A percentile compares a stretch with the other conserved stretches of the same genome.
Conservation (phyloP, 2,797 vertebrate genomes). For the Yasuhikotakia modesta region DNA sequence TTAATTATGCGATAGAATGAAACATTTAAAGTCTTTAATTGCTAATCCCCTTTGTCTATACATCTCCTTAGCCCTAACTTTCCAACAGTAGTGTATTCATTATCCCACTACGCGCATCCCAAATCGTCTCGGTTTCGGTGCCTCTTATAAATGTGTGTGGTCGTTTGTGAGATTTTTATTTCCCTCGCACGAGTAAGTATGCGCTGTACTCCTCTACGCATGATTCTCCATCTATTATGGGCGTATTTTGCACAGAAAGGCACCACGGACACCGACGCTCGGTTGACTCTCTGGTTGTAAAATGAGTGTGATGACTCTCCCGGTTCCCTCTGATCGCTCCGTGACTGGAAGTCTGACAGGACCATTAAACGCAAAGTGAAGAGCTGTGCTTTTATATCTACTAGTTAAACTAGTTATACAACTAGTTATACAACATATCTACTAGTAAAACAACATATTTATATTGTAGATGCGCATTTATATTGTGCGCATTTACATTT, state of each 20-base stretch:
- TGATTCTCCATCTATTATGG: conserved; percentile 24
- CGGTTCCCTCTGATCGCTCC: neutral
- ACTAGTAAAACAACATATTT: too few relatives aligned
- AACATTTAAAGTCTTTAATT: neutral
- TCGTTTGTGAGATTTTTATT: conserved; percentile 54
- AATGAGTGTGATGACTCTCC: conserved; percentile 25
- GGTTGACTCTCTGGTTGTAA: conserved; percentile 18
- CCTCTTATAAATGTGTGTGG: conserved; percentile 64
- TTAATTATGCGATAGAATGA: neutral
- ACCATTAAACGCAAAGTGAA: neutral
- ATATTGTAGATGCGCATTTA: too few relatives aligned
- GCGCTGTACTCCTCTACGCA: conserved; percentile 14
- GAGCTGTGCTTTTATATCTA: neutral
- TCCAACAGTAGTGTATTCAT: neutral
- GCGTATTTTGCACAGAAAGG: conserved; percentile 32
- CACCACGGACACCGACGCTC: conserved; percentile 58
- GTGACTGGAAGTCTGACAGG: conserved; percentile 38
- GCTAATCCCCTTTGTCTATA: neutral
- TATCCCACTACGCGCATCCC: neutral
- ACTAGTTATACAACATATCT: too few relatives aligned
- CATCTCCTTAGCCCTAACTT: neutral
- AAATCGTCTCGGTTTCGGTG: neutral
- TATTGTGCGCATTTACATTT: neutral
- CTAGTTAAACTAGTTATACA: too few relatives aligned
- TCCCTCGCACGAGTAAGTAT: conserved; percentile 38